Evolutionary conservation across 2,888 invertebrate genomes (phyloP).

Genomic region (Neoaliturus tenellus): DNA sequence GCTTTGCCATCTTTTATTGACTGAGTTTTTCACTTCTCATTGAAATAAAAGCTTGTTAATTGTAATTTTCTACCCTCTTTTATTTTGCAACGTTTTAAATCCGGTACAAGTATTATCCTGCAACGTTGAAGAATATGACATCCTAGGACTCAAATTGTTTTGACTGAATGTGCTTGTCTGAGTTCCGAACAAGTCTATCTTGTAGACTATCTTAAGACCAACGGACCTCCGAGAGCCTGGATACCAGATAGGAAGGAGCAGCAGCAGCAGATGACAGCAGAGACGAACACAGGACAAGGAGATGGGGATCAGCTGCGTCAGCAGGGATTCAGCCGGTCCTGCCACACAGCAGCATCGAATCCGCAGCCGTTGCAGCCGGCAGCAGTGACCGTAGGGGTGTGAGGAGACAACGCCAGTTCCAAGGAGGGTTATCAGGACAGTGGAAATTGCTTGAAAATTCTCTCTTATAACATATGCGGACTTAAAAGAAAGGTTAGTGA

Average conservation of each 20-base stretch:
- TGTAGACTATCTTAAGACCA: neutral
- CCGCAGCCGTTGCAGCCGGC: neutral
- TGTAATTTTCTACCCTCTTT: no score
- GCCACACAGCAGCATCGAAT: neutral
- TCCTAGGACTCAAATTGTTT: no score
- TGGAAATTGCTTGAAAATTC: neutral
- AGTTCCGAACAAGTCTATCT: neutral
- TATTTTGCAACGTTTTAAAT: no score
- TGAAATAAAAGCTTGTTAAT: no score
- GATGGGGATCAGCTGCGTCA: neutral
- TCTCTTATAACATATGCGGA: slow-evolving; percentile 31
- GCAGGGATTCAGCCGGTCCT: neutral
- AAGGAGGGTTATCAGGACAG: neutral
- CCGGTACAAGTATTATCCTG: no score
- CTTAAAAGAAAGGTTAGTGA: no score
- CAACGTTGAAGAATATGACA: no score
- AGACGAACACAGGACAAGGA: neutral
- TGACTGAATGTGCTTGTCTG: no score
- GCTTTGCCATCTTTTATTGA: no score
- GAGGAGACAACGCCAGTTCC: neutral
- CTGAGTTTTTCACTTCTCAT: no score
- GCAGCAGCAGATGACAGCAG: neutral
- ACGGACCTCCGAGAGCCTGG: neutral
- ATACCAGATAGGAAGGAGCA: neutral
- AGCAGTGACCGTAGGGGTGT: neutral